A percentile compares a stretch with the other conserved stretches of the same genome.
Evolutionary conservation across 2,888 invertebrate species (phyloP).

Genomic region (Dichetophora obliterata): DNA sequence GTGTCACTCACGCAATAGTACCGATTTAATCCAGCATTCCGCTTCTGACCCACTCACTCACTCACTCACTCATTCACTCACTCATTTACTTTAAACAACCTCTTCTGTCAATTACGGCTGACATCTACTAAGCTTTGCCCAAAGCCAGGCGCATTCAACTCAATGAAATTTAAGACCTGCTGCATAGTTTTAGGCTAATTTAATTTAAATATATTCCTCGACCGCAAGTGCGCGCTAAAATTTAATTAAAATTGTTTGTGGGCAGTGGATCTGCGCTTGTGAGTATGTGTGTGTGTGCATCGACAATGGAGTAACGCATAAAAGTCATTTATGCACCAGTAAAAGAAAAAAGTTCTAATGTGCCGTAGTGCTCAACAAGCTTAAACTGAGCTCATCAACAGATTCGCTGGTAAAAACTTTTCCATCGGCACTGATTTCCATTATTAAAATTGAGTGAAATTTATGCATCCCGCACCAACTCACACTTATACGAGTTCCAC

Average conservation of each 20-base stretch:
- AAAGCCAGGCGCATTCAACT: background rate
- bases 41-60: too few species aligned
- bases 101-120: background rate
- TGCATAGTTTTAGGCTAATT: conserved; percentile 36
- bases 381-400: background rate
- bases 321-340: conserved; percentile 36
- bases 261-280: background rate
- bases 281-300: background rate
- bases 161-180: conserved; percentile 15
- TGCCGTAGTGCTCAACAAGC: background rate
- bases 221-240: conserved; percentile 29
- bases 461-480: conserved; percentile 21
- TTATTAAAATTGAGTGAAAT: conserved; percentile 37
- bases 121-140: background rate
- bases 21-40: too few species aligned
- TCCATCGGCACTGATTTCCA: conserved; percentile 34
- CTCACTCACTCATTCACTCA: too few species aligned
- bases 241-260: conserved; percentile 36
- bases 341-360: background rate
- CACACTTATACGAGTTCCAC: background rate
- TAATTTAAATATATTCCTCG: conserved; percentile 37
- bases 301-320: conserved; percentile 21
- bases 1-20: too few species aligned
- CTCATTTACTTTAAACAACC: background rate
- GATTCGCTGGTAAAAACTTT: conserved; percentile 10